Evolutionary conservation across 2,113 vertebrate genomes (phyloP), one percentile per base, ranked within the genome.

Genomic region (Heliornis fulica): DNA sequence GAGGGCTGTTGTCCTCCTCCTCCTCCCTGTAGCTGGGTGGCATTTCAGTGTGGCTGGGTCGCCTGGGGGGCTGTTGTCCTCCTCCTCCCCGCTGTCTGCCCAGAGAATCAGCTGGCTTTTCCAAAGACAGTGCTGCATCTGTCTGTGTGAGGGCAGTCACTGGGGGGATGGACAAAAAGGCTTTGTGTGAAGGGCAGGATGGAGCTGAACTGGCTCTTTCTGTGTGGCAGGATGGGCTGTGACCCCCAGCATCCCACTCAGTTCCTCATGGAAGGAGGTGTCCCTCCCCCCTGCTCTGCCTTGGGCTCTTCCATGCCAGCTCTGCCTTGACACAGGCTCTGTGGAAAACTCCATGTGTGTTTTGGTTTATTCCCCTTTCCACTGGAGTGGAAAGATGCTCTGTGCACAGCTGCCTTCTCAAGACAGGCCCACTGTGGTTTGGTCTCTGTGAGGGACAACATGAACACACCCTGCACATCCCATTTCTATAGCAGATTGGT

Each of bases 61-160:
- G 19, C 38, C 54, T 45, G 71, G 80, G 86, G 50, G 59, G 76
- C 32, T 0, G 0, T 74, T 69, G 18, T 57, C 3, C 0, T 77
- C 76, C 72, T 82, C 2, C 0, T 57, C 77, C 69, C 41, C 0
- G 0, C 82, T 5, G 9, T 22, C 50, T 65, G 75, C 60, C 43
- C 53, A 43, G 64, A 41, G 82, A 50, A 66, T 53, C 93, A 95
- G 82, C 84, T 95, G 91, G 65, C 77, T 66, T 93, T 60, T 38
- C 1, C 1, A 2, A 7, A 56, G 53, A 97, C 93, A 96, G 36
- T 32, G 76, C 53, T 41, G 71, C 3, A 4, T 93, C 74, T 93
- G 78, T 97, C 70, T 70, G 66, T 15, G 17, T 1, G 3, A 82
- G 65, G 45, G 40, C 56, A 63, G 36, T 13, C 32, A n/a, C 29